A percentile compares a stretch with the other conserved stretches of the same genome.
These are phyloP conservation scores for Chunga burmeisteri DNA, from an alignment of 2,113 vertebrate species.

Conservation along the genomic window DNA sequence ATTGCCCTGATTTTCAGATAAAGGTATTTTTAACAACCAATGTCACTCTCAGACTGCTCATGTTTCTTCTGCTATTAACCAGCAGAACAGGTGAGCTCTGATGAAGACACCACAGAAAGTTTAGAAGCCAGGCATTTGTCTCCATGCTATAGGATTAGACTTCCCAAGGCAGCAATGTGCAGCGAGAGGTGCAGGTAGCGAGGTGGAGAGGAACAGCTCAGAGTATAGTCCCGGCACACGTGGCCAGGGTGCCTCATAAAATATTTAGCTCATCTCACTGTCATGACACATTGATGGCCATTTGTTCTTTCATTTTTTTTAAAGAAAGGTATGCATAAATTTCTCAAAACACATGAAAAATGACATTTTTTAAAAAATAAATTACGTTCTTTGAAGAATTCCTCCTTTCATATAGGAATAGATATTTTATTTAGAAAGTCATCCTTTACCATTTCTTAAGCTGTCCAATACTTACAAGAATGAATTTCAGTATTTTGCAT, in stretches of 20 bases:
- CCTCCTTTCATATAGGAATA: neutral
- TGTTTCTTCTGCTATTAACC: neutral
- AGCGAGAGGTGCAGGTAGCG: neutral
- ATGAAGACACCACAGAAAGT: neutral
- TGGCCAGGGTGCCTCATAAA: neutral
- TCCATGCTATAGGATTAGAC: neutral
- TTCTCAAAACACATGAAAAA: neutral
- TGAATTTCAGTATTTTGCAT: neutral
- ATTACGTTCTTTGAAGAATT: neutral
- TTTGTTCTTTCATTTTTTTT: neutral
- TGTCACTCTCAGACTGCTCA: neutral
- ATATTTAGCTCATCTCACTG: neutral
- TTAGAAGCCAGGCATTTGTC: neutral
- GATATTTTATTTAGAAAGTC: neutral
- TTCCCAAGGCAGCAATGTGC: neutral
- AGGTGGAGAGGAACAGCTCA: neutral
- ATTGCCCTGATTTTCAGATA: neutral
- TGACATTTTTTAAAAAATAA: conserved; percentile 13
- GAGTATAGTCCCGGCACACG: neutral
- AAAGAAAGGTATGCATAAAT: neutral
- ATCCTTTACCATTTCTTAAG: neutral
- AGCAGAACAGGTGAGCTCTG: neutral
- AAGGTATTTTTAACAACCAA: neutral
- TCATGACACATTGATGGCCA: neutral
- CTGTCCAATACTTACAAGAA: neutral